Evolutionary conservation across 2,888 invertebrate species (phyloP).

Genomic region (Cephus pulcher): DNA sequence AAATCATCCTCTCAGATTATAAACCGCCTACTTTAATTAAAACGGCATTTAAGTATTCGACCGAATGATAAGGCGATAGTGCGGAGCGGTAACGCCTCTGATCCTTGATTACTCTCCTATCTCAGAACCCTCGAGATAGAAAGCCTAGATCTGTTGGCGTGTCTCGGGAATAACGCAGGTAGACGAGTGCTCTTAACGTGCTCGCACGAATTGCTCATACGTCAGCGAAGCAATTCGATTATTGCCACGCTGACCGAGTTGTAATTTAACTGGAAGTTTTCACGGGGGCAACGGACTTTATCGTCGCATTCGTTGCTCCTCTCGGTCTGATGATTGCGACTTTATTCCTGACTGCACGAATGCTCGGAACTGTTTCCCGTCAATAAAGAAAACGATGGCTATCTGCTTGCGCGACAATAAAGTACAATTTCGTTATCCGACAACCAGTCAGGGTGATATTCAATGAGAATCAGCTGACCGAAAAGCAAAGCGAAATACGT

Average conservation of each 20-base stretch:
- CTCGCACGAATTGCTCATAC: neutral
- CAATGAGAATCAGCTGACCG: neutral
- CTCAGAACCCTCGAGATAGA: neutral
- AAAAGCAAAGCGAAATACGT: neutral
- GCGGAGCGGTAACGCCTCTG: neutral
- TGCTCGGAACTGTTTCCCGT: neutral
- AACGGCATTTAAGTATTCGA: conserved; percentile 30
- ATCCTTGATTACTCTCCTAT: neutral
- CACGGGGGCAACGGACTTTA: neutral
- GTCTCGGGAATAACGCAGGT: neutral
- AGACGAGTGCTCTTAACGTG: neutral
- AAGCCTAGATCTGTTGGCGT: neutral
- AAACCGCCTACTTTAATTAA: conserved; percentile 37
- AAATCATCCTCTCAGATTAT: conserved; percentile 43
- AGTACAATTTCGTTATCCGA: neutral
- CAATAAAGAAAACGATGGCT: neutral
- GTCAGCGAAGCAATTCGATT: neutral
- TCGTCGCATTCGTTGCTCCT: neutral
- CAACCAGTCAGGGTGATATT: neutral
- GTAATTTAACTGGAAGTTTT: neutral
- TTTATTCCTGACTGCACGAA: neutral
- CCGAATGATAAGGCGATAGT: conserved; percentile 50
- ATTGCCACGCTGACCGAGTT: neutral
- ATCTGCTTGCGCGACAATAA: neutral
- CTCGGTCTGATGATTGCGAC: neutral